Percentiles rank a stretch among this genome's conserved stretches.
Evolutionary conservation across 2,113 vertebrate species (phyloP).

Genomic region (Misgurnus mizolepis): DNA sequence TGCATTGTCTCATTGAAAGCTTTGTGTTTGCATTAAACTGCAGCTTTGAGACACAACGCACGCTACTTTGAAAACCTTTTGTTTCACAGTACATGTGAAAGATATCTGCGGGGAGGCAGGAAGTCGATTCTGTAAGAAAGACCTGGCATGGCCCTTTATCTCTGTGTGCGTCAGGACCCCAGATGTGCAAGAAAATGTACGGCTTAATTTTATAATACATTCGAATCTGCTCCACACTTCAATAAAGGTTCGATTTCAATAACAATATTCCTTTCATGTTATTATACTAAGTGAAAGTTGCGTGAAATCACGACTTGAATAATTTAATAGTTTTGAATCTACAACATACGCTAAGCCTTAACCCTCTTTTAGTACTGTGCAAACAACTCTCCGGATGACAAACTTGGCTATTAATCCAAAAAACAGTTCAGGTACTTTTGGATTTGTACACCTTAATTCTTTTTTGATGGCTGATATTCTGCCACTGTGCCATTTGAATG

Average conservation of each 20-base stretch:
- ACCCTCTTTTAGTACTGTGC: background rate
- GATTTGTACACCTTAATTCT: conserved; percentile 9
- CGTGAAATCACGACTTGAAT: background rate
- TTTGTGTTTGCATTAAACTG: conserved; percentile 25
- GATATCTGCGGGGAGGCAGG: conserved; percentile 66
- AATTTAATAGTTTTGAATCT: conserved; percentile 30
- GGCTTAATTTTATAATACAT: conserved; percentile 67
- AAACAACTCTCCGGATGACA: conserved; percentile 17
- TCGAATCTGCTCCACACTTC: conserved; percentile 71
- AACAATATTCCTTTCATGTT: conserved; percentile 61
- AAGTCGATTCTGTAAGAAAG: conserved; percentile 69
- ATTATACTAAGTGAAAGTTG: conserved; percentile 41
- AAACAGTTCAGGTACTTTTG: background rate
- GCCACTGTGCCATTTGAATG: conserved; percentile 32
- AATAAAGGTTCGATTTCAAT: conserved; percentile 74
- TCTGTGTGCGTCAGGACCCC: conserved; percentile 56
- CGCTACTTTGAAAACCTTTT: conserved; percentile 59
- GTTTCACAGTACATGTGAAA: conserved; percentile 67
- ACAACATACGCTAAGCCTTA: background rate
- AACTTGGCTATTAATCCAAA: conserved; percentile 4
- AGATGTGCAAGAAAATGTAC: conserved; percentile 60
- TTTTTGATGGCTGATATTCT: conserved; percentile 29
- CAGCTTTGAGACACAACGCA: conserved; percentile 56
- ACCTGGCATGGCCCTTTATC: conserved; percentile 71
- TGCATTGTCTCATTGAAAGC: conserved; percentile 26